These are phyloP conservation scores for Drosophila anomalata DNA, from an alignment of 2,888 invertebrate species.

Conservation along the genomic window DNA sequence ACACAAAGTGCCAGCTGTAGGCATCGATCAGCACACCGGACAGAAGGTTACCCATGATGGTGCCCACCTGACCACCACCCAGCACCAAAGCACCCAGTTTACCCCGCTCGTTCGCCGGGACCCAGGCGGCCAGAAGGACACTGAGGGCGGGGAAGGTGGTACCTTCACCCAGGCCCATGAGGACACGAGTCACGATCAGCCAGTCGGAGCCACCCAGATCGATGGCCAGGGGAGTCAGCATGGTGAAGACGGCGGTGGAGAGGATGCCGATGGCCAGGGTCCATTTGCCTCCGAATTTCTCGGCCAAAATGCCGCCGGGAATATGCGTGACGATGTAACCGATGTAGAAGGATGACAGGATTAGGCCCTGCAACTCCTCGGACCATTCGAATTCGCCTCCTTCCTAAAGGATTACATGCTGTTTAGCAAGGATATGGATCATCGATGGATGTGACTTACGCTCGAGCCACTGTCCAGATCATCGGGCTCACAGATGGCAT, in stretches of 20 bases:
- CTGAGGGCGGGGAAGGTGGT: constrained; percentile 94
- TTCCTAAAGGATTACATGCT: not conserved
- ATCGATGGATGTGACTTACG: constrained; percentile 16
- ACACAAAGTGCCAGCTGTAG: constrained; percentile 90
- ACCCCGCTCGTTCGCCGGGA: constrained; percentile 90
- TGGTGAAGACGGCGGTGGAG: constrained; percentile 91
- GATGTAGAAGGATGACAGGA: constrained; percentile 93
- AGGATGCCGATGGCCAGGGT: constrained; percentile 92
- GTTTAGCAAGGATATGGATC: not conserved
- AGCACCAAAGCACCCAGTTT: constrained; percentile 91
- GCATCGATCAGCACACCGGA: constrained; percentile 89
- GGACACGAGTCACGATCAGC: constrained; percentile 89
- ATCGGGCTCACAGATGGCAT: constrained; percentile 73
- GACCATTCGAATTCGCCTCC: constrained; percentile 86
- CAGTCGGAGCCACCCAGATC: constrained; percentile 87
- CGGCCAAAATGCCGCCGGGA: constrained; percentile 92
- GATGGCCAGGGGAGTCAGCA: constrained; percentile 91
- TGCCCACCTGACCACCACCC: constrained; percentile 89
- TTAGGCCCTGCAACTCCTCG: constrained; percentile 89
- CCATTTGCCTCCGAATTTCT: constrained; percentile 93
- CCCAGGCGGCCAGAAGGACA: constrained; percentile 92
- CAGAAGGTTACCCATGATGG: constrained; percentile 87
- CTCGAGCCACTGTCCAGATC: constrained; percentile 50
- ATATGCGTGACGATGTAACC: constrained; percentile 93
- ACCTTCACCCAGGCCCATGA: constrained; percentile 94